Evolutionary conservation across 2,113 vertebrate genomes (phyloP).

Genomic region (Phodopus roborovskii): DNA sequence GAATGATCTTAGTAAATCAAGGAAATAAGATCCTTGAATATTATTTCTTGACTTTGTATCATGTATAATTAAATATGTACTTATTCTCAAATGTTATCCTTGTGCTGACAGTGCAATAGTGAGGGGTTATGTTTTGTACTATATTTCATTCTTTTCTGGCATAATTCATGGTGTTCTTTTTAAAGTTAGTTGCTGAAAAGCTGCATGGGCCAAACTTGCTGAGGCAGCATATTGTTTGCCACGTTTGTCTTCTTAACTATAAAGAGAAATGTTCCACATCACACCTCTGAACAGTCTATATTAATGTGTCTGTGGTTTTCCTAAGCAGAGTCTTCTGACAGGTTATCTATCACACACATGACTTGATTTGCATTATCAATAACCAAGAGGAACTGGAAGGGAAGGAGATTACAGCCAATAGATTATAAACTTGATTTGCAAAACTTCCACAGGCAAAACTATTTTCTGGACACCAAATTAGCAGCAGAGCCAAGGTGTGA

Average conservation of each 20-base stretch:
- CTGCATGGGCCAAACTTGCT: conserved; percentile 55
- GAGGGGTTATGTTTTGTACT: neutral
- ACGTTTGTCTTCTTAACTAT: conserved; percentile 73
- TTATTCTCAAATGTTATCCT: conserved; percentile 14
- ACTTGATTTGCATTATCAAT: conserved; percentile 62
- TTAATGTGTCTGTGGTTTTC: conserved; percentile 57
- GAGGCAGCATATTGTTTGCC: conserved; percentile 61
- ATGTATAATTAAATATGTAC: conserved; percentile 1
- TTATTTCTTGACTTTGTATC: neutral
- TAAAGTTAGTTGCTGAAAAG: conserved; percentile 35
- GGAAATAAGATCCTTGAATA: too few relatives aligned
- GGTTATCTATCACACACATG: conserved; percentile 63
- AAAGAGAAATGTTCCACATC: conserved; percentile 65
- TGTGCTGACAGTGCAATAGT: conserved; percentile 21
- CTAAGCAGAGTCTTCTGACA: conserved; percentile 48
- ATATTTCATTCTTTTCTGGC: conserved; percentile 15
- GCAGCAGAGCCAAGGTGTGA: conserved; percentile 47
- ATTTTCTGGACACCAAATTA: conserved; percentile 72
- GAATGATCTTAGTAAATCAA: neutral
- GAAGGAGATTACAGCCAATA: conserved; percentile 32
- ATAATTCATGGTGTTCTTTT: conserved; percentile 16
- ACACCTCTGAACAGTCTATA: conserved; percentile 32
- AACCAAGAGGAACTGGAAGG: conserved; percentile 47
- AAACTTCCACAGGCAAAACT: conserved; percentile 44
- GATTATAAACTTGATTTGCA: conserved; percentile 41